phyloP scores from a whole-genome alignment of 2,888 invertebrate genomes.

The Beris chalybata region DNA sequence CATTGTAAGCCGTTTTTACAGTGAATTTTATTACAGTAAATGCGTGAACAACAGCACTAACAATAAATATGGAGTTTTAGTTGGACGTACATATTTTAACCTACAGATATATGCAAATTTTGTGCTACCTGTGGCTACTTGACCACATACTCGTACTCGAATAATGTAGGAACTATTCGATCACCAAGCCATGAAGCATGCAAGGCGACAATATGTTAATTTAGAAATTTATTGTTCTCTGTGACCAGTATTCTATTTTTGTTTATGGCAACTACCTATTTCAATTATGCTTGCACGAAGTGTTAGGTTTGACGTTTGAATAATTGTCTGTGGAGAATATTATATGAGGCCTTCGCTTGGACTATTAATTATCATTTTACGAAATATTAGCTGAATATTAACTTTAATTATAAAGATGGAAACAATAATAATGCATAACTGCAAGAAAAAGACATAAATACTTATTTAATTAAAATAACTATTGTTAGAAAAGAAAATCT shows the following conservation, averaged over 20 bases:
- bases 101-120: not conserved
- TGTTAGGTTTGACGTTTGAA: not conserved
- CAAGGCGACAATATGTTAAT: constrained; percentile 31
- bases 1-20: constrained; percentile 2
- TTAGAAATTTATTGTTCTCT: constrained; percentile 17
- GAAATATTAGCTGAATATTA: no score
- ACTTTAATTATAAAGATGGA: no score
- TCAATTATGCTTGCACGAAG: no score
- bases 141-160: no score
- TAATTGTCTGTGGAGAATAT: not conserved
- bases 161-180: not conserved
- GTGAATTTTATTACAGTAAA: constrained; percentile 23
- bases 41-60: constrained; percentile 28
- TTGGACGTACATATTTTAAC: constrained; percentile 5
- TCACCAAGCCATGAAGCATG: constrained; percentile 8
- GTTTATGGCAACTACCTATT: not conserved
- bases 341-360: no score
- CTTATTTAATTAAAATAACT: no score
- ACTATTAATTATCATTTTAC: no score
- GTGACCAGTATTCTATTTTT: constrained; percentile 5
- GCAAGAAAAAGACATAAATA: no score
- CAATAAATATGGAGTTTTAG: constrained; percentile 21
- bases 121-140: no score
- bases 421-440: no score
- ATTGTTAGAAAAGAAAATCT: no score